These are phyloP conservation scores for Ceyx margarethae DNA, from an alignment of 2,113 vertebrate genomes.

Conservation along the genomic window DNA sequence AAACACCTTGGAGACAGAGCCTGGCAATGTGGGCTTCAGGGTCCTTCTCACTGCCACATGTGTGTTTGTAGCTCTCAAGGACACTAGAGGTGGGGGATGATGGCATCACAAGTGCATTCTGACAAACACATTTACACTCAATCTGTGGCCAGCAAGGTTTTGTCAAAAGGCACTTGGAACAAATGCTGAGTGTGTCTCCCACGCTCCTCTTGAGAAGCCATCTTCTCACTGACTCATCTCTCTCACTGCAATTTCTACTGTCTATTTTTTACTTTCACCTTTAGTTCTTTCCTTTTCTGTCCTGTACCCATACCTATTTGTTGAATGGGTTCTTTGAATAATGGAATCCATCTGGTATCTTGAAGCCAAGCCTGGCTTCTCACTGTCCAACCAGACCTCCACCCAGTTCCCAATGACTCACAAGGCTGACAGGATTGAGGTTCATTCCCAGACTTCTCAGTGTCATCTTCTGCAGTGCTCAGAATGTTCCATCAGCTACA, in stretches of 20 bases:
- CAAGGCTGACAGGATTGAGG: not conserved
- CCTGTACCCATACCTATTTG: not conserved
- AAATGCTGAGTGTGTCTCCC: fast-evolving
- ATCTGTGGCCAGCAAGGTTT: not conserved
- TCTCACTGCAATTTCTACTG: not conserved
- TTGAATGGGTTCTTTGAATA: not conserved
- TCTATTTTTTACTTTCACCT: not conserved
- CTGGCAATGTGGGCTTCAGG: not conserved
- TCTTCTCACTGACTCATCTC: not conserved
- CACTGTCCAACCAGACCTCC: not conserved
- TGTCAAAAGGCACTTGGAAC: not conserved
- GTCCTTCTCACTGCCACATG: not conserved
- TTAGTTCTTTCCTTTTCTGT: not conserved
- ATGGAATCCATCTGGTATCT: not conserved
- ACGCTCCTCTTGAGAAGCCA: not conserved
- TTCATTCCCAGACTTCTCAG: not conserved
- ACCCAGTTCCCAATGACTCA: not conserved
- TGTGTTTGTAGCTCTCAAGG: not conserved
- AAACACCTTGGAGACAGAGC: fast-evolving
- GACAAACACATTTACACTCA: not conserved
- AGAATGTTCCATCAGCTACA: not conserved
- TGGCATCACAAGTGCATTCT: not conserved
- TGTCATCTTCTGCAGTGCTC: not conserved
- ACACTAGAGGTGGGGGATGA: not conserved
- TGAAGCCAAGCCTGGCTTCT: not conserved